phyloP scores from a whole-genome alignment of 2,113 vertebrate genomes.

The Strix uralensis region DNA sequence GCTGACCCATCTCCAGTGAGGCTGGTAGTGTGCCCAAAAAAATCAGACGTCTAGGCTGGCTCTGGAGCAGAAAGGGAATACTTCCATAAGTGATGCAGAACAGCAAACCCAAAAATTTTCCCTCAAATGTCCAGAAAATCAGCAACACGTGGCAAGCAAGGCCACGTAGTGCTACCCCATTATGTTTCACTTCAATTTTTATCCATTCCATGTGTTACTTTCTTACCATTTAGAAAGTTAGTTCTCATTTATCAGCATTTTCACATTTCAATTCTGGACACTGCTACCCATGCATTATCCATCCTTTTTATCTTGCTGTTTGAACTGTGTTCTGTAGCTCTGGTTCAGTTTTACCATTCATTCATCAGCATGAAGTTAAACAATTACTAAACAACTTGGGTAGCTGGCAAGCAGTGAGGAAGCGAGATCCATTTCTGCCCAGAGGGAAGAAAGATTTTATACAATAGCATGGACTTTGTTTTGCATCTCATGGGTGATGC shows the following conservation, averaged over 20 bases:
- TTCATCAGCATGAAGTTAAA: slow-evolving; percentile 59
- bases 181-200: not conserved
- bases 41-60: not conserved
- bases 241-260: slow-evolving; percentile 4
- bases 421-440: slow-evolving; percentile 59
- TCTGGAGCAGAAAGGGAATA: not conserved
- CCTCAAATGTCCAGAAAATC: not conserved
- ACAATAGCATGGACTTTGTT: slow-evolving; percentile 45
- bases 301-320: slow-evolving; percentile 52
- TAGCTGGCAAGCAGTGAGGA: slow-evolving; percentile 39
- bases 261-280: slow-evolving; percentile 18
- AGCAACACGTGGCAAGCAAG: not conserved
- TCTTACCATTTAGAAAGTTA: not conserved
- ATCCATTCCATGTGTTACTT: slow-evolving; percentile 52
- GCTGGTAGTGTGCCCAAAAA: not conserved
- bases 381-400: slow-evolving; percentile 37
- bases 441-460: slow-evolving; percentile 26
- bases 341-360: slow-evolving; percentile 55
- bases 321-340: slow-evolving; percentile 47
- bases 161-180: not conserved
- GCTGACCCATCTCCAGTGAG: not conserved
- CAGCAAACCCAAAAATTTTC: not conserved
- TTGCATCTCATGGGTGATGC: slow-evolving; percentile 22
- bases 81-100: not conserved
- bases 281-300: not conserved